These are phyloP conservation scores for Parazoanthus darwini DNA, from an alignment of 92 coral and sea anemone species.

Conservation along the genomic window DNA sequence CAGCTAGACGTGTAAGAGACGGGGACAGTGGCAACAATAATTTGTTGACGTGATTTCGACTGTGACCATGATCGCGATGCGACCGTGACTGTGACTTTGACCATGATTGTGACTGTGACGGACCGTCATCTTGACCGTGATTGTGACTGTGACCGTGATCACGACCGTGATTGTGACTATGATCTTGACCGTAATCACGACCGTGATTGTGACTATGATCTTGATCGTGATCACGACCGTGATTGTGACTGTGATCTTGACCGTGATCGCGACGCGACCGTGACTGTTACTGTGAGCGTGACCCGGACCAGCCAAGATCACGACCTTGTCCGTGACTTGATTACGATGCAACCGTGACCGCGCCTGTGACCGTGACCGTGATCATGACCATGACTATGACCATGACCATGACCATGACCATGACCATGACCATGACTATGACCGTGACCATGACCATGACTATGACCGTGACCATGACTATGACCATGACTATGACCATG, in stretches of 20 bases:
- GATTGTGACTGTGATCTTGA: too few relatives aligned
- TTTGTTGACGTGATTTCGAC: neutral
- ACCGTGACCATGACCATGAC: neutral
- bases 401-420: neutral
- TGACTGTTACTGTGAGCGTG: too few relatives aligned
- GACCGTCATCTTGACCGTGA: neutral
- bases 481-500: too few relatives aligned
- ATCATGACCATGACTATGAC: neutral
- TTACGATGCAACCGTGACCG: neutral
- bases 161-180: neutral
- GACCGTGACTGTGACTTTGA: neutral
- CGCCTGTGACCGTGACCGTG: neutral
- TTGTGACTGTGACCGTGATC: neutral
- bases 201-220: neutral
- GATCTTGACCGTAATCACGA: neutral
- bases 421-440: neutral
- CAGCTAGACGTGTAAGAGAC: constrained; percentile 23
- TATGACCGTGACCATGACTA: neutral
- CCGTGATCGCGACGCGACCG: neutral
- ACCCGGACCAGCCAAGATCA: too few relatives aligned
- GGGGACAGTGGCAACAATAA: neutral
- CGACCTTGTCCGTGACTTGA: neutral
- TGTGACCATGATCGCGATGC: neutral
- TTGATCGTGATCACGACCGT: neutral
- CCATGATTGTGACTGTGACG: neutral